Conservation (phyloP, 2,113 vertebrate species). For the Lophotis ruficrista region DNA sequence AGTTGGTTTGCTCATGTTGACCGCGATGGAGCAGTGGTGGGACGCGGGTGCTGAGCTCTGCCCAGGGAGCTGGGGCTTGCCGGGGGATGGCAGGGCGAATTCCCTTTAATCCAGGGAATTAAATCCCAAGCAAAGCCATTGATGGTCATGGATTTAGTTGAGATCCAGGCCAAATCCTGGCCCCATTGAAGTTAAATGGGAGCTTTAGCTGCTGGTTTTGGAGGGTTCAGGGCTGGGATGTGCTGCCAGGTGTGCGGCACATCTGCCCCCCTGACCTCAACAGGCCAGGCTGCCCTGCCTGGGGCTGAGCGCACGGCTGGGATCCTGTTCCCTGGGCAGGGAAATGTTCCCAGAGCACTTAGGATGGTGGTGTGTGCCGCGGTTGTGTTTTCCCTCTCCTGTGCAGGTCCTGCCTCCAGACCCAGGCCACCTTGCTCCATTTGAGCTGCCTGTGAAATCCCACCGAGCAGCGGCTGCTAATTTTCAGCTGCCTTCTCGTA, state of each 20-base stretch:
- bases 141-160: neutral
- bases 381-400: neutral
- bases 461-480: neutral
- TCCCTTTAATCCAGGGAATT: neutral
- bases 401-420: neutral
- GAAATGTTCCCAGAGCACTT: neutral
- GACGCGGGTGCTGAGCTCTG: neutral
- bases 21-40: accelerated
- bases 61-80: neutral
- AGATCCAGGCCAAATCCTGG: neutral
- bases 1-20: neutral
- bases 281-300: neutral
- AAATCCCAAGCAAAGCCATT: neutral
- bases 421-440: neutral
- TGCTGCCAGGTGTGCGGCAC: neutral
- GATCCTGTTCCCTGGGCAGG: neutral
- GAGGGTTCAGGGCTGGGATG: neutral
- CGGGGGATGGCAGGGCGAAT: neutral
- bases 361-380: neutral
- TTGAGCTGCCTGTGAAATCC: neutral
- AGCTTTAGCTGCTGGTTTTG: neutral
- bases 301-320: accelerated
- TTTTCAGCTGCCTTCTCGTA: neutral
- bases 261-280: neutral
- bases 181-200: neutral